phyloP scores from a whole-genome alignment of 2,113 vertebrate species.

The Mesitornis unicolor region DNA sequence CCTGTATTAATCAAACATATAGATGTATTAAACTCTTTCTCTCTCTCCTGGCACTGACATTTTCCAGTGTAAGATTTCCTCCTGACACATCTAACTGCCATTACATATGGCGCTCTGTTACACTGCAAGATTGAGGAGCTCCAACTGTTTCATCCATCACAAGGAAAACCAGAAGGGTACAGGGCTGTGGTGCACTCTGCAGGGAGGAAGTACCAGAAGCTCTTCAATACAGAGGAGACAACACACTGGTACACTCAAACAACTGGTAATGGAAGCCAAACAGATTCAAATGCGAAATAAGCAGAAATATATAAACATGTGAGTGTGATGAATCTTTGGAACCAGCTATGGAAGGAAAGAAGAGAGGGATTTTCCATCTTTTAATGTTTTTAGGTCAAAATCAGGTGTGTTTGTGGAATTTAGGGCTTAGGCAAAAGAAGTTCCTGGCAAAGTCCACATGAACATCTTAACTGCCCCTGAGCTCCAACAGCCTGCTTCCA shows the following conservation, averaged over 20 bases:
- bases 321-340: neutral
- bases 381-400: neutral
- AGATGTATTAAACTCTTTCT: neutral
- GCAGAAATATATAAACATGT: neutral
- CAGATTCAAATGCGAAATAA: neutral
- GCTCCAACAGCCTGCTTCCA: neutral
- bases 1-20: neutral
- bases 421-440: neutral
- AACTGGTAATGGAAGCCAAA: neutral
- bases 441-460: neutral
- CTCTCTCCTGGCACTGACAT: neutral
- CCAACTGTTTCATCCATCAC: neutral
- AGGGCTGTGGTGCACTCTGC: neutral
- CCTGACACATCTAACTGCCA: neutral
- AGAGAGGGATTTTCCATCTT: neutral
- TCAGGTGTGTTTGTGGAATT: neutral
- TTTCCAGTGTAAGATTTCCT: neutral
- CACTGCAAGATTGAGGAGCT: neutral
- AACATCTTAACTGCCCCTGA: neutral
- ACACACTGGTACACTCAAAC: neutral
- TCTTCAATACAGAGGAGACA: neutral
- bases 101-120: accelerated
- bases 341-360: neutral
- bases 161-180: neutral
- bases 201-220: neutral